A percentile compares a stretch with the other conserved stretches of the same genome.
phyloP scores from a whole-genome alignment of 2,113 vertebrate genomes.

The Syrmaticus mikado region DNA sequence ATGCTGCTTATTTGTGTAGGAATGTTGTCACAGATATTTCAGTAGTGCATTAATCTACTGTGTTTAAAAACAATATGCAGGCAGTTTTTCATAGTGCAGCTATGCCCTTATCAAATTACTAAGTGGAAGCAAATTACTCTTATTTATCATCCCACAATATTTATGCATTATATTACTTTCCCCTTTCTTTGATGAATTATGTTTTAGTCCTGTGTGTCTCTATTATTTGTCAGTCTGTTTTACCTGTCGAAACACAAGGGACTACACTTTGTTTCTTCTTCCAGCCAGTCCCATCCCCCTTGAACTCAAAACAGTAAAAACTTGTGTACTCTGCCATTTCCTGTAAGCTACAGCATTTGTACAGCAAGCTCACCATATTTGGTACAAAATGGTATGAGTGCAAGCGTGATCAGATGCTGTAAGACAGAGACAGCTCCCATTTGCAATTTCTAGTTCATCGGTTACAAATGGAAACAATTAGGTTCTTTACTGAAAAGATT shows the following conservation, averaged over 20 bases:
- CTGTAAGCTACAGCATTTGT: neutral
- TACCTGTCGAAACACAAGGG: neutral
- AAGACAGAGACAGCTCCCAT: neutral
- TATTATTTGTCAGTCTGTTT: neutral
- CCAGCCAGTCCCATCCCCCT: neutral
- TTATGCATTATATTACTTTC: neutral
- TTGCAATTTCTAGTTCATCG: neutral
- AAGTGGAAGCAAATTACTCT: neutral
- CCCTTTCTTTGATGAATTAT: neutral
- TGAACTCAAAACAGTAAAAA: neutral
- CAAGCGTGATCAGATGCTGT: neutral
- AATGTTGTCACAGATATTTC: neutral
- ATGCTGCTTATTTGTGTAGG: fast-evolving
- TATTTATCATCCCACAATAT: neutral
- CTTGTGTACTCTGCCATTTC: fast-evolving
- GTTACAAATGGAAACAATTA: neutral
- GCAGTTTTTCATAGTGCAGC: neutral
- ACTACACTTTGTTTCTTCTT: neutral
- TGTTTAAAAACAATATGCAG: fast-evolving
- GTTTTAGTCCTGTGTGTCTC: neutral
- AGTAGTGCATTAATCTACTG: fast-evolving
- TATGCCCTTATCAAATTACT: neutral
- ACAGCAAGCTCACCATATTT: neutral
- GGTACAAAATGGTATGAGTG: neutral
- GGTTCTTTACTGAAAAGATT: neutral